Conservation (phyloP, 2,113 vertebrate genomes). For the Aegithalos caudatus region DNA sequence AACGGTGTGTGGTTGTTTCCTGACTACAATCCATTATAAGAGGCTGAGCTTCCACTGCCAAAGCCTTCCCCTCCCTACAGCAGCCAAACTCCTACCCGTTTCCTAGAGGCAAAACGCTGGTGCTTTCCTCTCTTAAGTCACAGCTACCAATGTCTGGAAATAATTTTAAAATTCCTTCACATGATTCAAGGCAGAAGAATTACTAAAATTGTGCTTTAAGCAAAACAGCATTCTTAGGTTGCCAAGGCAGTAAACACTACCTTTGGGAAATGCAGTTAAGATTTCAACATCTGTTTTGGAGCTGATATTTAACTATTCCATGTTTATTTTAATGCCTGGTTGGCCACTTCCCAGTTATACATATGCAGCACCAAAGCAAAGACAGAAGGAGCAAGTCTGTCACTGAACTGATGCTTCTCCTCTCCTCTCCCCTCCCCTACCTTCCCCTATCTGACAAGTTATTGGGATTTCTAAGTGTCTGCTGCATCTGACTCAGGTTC, state of each 20-base stretch:
- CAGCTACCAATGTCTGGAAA: conserved; percentile 59
- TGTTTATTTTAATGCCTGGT: conserved; percentile 39
- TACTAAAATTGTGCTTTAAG: conserved; percentile 62
- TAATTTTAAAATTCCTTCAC: conserved; percentile 62
- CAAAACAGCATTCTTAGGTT: conserved; percentile 60
- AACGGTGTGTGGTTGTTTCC: conserved; percentile 53
- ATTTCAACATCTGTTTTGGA: conserved; percentile 62
- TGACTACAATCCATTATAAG: conserved; percentile 29
- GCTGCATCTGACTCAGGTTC: neutral
- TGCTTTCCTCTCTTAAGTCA: conserved; percentile 21
- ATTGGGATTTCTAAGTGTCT: neutral
- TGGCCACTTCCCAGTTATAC: conserved; percentile 5
- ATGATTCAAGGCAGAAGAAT: conserved; percentile 69
- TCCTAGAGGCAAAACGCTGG: conserved; percentile 16
- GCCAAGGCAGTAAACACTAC: conserved; percentile 63
- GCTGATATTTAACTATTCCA: conserved; percentile 35
- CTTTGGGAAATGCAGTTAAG: conserved; percentile 59
- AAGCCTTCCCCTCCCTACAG: conserved; percentile 39
- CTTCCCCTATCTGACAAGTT: too few relatives aligned
- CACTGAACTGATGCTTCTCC: too few relatives aligned
- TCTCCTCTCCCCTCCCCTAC: too few relatives aligned
- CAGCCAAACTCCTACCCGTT: conserved; percentile 20
- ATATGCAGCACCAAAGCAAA: neutral
- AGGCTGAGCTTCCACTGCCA: conserved; percentile 44
- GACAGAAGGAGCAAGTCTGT: neutral